phyloP scores from a whole-genome alignment of 2,797 vertebrate genomes.

The Coracias cyanogaster region DNA sequence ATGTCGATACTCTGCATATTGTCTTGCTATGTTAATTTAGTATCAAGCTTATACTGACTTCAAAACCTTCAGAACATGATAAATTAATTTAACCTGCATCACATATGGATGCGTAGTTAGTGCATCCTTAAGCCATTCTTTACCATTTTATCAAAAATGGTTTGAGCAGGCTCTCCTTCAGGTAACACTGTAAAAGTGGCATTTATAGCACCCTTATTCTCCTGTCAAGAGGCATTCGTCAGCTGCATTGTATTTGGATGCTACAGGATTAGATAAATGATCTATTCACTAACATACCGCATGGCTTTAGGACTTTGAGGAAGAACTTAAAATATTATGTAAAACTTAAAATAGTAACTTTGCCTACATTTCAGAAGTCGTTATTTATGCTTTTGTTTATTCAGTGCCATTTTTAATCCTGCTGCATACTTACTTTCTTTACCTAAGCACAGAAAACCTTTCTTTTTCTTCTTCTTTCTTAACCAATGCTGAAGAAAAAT shows the following conservation, averaged over 20 bases:
- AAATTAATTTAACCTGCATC: not conserved
- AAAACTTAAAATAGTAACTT: not conserved
- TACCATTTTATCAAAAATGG: not conserved
- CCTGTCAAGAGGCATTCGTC: not conserved
- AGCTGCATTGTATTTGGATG: not conserved
- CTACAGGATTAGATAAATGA: not conserved
- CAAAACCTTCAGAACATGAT: not conserved
- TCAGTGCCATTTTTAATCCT: not conserved
- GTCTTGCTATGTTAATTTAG: not conserved
- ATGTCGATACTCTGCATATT: not conserved
- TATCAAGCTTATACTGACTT: not conserved
- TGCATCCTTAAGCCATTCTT: not conserved
- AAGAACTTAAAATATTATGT: not conserved
- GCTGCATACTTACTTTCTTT: not conserved
- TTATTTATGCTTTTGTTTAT: not conserved
- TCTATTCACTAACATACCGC: fast-evolving
- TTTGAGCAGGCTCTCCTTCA: not conserved
- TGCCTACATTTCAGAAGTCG: not conserved
- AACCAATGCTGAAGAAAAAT: slow-evolving; percentile 31
- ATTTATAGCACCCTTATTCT: not conserved
- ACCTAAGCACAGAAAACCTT: slow-evolving; percentile 35
- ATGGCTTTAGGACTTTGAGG: not conserved
- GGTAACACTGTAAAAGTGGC: not conserved
- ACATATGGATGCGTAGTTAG: not conserved
- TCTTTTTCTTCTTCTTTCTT: slow-evolving; percentile 55